Evolutionary conservation across 2,888 invertebrate genomes (phyloP), one percentile per base, ranked within the genome.

Genomic region (Lithophane ornitopus): DNA sequence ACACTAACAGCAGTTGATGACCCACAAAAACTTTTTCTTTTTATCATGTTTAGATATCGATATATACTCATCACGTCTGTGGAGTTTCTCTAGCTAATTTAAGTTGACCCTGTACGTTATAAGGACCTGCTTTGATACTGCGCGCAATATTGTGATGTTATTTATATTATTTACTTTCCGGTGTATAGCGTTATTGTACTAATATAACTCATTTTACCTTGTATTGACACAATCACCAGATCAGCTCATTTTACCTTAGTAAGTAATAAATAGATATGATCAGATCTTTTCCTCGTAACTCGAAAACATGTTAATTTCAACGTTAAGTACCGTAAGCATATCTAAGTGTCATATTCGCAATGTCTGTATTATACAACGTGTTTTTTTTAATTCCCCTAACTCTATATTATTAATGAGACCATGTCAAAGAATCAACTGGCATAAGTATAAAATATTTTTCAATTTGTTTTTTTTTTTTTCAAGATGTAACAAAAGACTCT

Each of bases 91-190:
- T 49, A 49, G 9, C 3, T 49, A 22, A 22, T 49, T 22, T 49
- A 49, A 3, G 8, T 49, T 49, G 22, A 49, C 49, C 49, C 22
- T 49, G 19, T 49, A 56, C 44, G 28, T 72, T 54, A 19, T 39
- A 46, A 52, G 28, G 16, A 56, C 59, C 72, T 76, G 85, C 72
- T 82, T 85, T 85, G 26, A 68, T 82, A 82, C 14, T 75, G 63
- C 9, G 63, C 9, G 54, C 69, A 66, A 74, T 46, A 56, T 68
- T 70, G 34, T 62, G 6, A n/a, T 54, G 16, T 49, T 44, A 61
- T 61, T 76, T 59, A 54, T 22, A 65, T 41, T 22, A 76, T 66
- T 81, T 61, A 28, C 26, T 46, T 54, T 61, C 28, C 14, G 0
- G 14, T 59, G 11, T 54, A 9, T 34, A 49, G 39, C 4, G 9